Percentiles rank a stretch among this genome's conserved stretches.
Conservation (phyloP, 2,797 vertebrate species). For the Nyctibius grandis region DNA sequence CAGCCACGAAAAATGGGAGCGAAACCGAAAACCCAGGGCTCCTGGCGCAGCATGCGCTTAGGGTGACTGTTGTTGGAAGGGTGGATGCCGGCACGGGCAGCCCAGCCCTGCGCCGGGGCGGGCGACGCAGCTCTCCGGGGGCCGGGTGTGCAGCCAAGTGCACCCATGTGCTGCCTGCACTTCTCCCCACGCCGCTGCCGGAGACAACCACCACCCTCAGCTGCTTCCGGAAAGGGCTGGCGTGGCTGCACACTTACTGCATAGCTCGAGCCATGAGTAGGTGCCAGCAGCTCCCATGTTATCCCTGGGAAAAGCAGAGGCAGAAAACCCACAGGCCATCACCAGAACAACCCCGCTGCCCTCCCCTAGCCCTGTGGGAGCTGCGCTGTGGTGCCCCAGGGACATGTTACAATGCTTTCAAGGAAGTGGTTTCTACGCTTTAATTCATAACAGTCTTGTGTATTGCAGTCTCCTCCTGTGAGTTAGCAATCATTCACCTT, state of each 20-base stretch:
- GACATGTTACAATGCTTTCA: not conserved
- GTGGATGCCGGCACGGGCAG: accelerated
- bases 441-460: not conserved
- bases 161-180: accelerated
- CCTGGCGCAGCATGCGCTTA: accelerated
- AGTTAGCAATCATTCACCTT: not conserved
- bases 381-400: not conserved
- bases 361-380: accelerated
- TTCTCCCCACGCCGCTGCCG: accelerated
- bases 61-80: not conserved
- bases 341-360: accelerated
- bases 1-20: not conserved
- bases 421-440: not conserved
- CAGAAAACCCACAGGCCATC: not conserved
- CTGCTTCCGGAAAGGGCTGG: not conserved
- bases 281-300: not conserved
- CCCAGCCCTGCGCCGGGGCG: accelerated
- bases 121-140: accelerated
- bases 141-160: not conserved
- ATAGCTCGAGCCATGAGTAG: not conserved
- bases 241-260: accelerated
- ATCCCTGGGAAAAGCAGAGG: not conserved
- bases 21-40: not conserved
- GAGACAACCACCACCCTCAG: not conserved
- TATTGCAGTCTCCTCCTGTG: not conserved